Evolutionary conservation across 35 echinoderm and acorn worm genomes (phyloP).

Genomic region (Hemicentrotus pulcherrimus): DNA sequence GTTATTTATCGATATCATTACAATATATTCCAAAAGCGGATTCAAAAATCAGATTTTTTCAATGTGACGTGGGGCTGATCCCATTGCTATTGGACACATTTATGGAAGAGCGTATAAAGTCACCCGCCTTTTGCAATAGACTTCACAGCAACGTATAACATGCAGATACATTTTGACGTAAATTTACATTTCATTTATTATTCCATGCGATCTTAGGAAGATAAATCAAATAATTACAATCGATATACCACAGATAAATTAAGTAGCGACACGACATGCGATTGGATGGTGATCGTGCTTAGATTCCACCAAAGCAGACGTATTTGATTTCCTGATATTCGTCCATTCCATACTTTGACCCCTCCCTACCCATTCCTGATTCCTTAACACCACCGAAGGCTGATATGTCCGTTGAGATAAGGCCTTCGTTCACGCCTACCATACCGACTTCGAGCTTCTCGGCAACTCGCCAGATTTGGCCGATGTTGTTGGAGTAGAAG

Average conservation of each 20-base stretch:
- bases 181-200: background rate
- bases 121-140: background rate
- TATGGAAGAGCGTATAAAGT: background rate
- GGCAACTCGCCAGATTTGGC: slow-evolving; percentile 86
- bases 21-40: too few species aligned
- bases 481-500: slow-evolving; percentile 92
- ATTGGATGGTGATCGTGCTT: background rate
- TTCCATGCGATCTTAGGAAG: background rate
- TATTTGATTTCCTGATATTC: slow-evolving; percentile 90
- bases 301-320: slow-evolving; percentile 83
- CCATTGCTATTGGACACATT: too few species aligned
- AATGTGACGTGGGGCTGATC: too few species aligned
- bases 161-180: background rate
- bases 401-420: slow-evolving; percentile 56
- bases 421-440: slow-evolving; percentile 83
- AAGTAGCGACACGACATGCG: background rate
- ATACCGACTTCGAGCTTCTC: slow-evolving; percentile 92
- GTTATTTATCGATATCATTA: too few species aligned
- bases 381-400: slow-evolving; percentile 91
- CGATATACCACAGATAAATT: background rate
- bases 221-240: background rate
- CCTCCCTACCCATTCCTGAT: slow-evolving; percentile 85
- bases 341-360: slow-evolving; percentile 88
- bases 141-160: background rate
- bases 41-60: too few species aligned